Base-by-base conservation (phyloP, 2,888 invertebrate species). In the Lydus trimaculatus region DNA sequence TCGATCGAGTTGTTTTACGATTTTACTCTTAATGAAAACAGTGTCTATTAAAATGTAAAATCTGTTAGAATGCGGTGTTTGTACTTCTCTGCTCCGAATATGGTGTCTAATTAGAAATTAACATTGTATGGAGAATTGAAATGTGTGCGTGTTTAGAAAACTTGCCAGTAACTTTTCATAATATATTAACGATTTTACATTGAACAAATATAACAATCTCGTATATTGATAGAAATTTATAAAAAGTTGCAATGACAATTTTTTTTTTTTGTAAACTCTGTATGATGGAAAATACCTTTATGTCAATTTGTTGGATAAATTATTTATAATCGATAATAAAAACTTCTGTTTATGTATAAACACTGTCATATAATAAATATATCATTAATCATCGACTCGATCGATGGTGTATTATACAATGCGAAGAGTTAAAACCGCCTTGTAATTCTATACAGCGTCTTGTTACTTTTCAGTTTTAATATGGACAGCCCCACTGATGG, bases 291-390 rank as follows among this genome's bases (percentile, higher is more conserved):
- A 52, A 23, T 52, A 13, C 13, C 11, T 52, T 13, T 11, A 52
- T 20, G 52, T 52, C 52, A 52, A 52, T 52, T 52, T 52, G 52
- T 52, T 11, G 11, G 23, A 25, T 52, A 52, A 52, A 52, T 25
- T 52, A 52, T 52, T 52, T 52, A 52, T 52, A 23, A 52, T 23
- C 25, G 52, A 52, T 15, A 52, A 52, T 52, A 23, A 52, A 52
- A 52, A 52, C 52, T 52, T 23, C 52, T 11, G 52, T 52, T 52
- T 6, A 73, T 74, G 72, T 74, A 73, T 75, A 76, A 78, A 75
- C 73, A 75, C 71, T 70, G 75, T 75, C 73, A 74, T 76, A 74
- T 72, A 73, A 70, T 75, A 71, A 75, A 72, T 75, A 74, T 75
- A 73, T 75, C 73, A 77, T 77, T 72, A 75, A 76, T 76, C 75